Conservation (phyloP, 2,113 vertebrate genomes). For the Coreoperca whiteheadi region DNA sequence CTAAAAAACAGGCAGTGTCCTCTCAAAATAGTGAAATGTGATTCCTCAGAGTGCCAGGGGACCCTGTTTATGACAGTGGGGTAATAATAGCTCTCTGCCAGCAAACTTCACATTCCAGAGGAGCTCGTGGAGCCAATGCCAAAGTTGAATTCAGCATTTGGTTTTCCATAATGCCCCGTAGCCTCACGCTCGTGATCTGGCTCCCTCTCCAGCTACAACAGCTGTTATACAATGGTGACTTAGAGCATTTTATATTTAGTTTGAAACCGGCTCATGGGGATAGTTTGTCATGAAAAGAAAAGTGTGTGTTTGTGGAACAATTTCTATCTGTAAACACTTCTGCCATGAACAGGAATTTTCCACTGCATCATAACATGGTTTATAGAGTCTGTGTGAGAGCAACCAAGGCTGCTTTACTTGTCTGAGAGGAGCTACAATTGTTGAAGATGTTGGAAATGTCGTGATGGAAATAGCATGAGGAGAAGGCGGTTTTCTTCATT, state of each 20-base stretch:
- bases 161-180: constrained; percentile 40
- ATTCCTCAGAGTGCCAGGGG: constrained; percentile 51
- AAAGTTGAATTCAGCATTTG: constrained; percentile 39
- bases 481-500: constrained; percentile 16
- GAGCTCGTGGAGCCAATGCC: neutral
- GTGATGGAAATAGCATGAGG: neutral
- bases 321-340: constrained; percentile 14
- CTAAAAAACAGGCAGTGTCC: constrained; percentile 51
- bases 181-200: neutral
- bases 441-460: constrained; percentile 22
- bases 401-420: neutral
- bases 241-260: neutral
- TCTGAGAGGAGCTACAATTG: constrained; percentile 3
- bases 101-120: constrained; percentile 33
- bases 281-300: constrained; percentile 2
- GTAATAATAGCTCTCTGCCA: constrained; percentile 71
- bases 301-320: constrained; percentile 12
- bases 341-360: constrained; percentile 45
- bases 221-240: constrained; percentile 7
- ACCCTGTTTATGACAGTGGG: constrained; percentile 44
- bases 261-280: neutral
- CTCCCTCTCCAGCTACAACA: neutral
- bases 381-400: constrained; percentile 1
- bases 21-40: constrained; percentile 69
- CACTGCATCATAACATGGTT: constrained; percentile 6